Evolutionary conservation across 2,888 invertebrate species (phyloP), one percentile per base, ranked within the genome.

Genomic region (Colostygia pectinataria): DNA sequence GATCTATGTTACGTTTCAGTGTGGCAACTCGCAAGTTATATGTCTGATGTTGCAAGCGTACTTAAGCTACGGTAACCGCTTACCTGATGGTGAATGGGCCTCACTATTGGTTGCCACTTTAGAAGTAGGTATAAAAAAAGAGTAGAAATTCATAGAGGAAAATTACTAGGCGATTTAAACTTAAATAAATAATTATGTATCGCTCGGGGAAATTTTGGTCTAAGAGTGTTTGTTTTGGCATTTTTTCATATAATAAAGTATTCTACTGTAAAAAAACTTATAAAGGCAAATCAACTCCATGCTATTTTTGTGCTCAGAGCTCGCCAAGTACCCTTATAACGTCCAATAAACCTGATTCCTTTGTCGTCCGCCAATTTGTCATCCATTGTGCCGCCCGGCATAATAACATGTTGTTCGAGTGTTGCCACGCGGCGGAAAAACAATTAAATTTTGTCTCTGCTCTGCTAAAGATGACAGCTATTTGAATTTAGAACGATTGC

Each of bases 321-420:
- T 74, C 76, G 79, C 75, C 55, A 67, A 82, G 75, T 83, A 83
- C 84, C 84, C 83, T 86, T 82, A 84, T 86, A 86, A 83, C 83
- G 77, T 71, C 85, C 86, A 85, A 87, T 87, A 87, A 87, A 87
- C 86, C 83, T 74, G 81, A 76, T 78, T 77, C 83, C 87, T 86
- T 86, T 86, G 87, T 87, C 71, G 69, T 71, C 71, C 74, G 65
- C 72, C 86, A 86, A 87, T 87, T 87, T 87, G 87, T 87, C 87
- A 87, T 85, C 84, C 74, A 83, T 84, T 86, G 84, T 83, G 59
- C 50, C 39, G 14, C 40, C 25, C 53, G 53, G 57, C 52, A 54
- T 58, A 65, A 76, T 75, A 79, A 77, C 75, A 79, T 79, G 77
- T 69, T 73, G 72, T 71, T 79, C 69, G 66, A 85, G 84, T 77